phyloP scores from a whole-genome alignment of 37 sponge, comb jelly and placozoan genomes.

The Lycopodina hypogea region DNA sequence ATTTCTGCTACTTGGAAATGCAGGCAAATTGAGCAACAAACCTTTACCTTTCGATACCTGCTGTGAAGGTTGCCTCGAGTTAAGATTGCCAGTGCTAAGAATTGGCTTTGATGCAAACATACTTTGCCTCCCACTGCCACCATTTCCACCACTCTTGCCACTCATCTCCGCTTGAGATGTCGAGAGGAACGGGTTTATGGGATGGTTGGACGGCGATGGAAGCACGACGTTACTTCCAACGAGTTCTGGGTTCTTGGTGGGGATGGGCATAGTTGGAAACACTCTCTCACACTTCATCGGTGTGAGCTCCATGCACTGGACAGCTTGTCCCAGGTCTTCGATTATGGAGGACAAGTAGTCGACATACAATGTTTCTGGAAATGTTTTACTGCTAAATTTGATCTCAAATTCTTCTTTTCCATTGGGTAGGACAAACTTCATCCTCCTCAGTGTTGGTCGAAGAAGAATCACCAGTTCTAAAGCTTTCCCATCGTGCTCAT shows the following conservation, averaged over 20 bases:
- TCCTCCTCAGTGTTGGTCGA: background rate
- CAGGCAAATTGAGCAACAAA: background rate
- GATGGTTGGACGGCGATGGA: no score
- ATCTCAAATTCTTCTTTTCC: background rate
- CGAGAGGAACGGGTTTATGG: no score
- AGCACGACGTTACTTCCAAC: background rate
- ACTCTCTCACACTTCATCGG: slow-evolving; percentile 6
- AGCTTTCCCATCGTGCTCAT: slow-evolving; percentile 2
- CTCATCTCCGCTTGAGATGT: no score
- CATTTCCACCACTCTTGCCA: no score
- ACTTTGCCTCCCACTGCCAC: no score
- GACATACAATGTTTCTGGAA: background rate
- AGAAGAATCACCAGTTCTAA: slow-evolving; percentile 12
- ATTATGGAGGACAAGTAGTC: background rate
- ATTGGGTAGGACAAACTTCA: slow-evolving; percentile 4
- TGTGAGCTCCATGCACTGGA: background rate
- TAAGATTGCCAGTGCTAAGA: no score
- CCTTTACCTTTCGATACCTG: background rate
- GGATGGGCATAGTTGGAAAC: background rate
- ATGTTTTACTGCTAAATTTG: background rate
- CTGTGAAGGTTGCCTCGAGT: background rate
- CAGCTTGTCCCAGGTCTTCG: background rate
- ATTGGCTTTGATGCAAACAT: no score
- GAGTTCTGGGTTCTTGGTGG: background rate
- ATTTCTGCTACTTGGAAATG: background rate